phyloP scores from a whole-genome alignment of 23 tunicate species.

The Phallusia fumigata region DNA sequence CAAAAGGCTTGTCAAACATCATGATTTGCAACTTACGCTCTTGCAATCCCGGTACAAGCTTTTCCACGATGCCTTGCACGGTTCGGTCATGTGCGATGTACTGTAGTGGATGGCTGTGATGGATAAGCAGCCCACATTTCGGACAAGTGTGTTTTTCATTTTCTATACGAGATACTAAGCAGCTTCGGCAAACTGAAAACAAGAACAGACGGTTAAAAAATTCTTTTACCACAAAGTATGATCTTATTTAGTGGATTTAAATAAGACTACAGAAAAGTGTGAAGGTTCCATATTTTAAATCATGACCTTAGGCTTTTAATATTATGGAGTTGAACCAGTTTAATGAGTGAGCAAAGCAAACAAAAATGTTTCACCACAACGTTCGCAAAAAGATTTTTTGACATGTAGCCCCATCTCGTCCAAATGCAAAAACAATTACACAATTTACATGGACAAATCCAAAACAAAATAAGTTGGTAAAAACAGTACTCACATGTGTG shows the following conservation, averaged over 20 bases:
- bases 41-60: slow-evolving; percentile 63
- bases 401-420: neutral
- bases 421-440: neutral
- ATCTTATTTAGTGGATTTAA: too few species aligned
- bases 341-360: too few species aligned
- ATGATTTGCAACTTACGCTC: slow-evolving; percentile 12
- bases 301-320: too few species aligned
- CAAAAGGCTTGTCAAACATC: too few species aligned
- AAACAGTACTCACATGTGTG: slow-evolving; percentile 68
- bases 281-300: too few species aligned
- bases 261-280: too few species aligned
- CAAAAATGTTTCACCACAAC: too few species aligned
- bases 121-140: slow-evolving; percentile 60
- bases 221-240: too few species aligned
- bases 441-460: neutral
- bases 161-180: slow-evolving; percentile 50
- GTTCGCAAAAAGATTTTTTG: too few species aligned
- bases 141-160: slow-evolving; percentile 67
- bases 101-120: slow-evolving; percentile 87
- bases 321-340: too few species aligned
- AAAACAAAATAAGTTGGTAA: neutral
- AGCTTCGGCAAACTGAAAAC: slow-evolving; percentile 72
- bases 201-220: too few species aligned
- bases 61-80: slow-evolving; percentile 75
- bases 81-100: slow-evolving; percentile 81